A percentile compares a stretch with the other conserved stretches of the same genome.
phyloP scores from a whole-genome alignment of 2,888 invertebrate genomes.

The Pterobdella sp. region DNA sequence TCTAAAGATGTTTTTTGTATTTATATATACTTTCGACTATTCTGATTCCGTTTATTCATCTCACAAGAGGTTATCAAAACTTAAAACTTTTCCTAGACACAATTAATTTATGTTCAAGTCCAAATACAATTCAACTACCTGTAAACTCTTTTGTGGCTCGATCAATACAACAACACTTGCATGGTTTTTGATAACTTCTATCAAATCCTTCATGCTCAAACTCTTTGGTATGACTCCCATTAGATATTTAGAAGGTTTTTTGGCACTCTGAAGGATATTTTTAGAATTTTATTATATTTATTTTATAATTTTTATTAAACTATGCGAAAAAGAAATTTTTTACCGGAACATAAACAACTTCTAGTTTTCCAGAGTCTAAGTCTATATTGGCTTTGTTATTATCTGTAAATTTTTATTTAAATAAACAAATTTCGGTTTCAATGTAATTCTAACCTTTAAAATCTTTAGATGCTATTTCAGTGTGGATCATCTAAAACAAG shows the following conservation, averaged over 20 bases:
- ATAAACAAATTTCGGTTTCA: background rate
- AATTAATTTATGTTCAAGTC: no score
- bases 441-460: background rate
- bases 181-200: background rate
- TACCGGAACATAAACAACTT: background rate
- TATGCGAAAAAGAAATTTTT: no score
- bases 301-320: no score
- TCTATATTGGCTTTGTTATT: background rate
- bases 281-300: no score
- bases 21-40: no score
- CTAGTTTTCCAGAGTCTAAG: background rate
- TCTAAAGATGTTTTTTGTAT: no score
- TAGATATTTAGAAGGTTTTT: background rate
- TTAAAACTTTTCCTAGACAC: no score
- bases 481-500: no score
- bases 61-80: no score
- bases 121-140: background rate
- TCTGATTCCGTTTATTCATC: no score
- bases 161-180: background rate
- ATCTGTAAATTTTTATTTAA: background rate
- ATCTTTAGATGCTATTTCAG: no score
- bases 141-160: background rate
- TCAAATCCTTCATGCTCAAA: background rate
- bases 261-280: background rate
- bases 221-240: background rate